Evolutionary conservation across 2,113 vertebrate genomes (phyloP).

Genomic region (Melanotaenia duboulayi): DNA sequence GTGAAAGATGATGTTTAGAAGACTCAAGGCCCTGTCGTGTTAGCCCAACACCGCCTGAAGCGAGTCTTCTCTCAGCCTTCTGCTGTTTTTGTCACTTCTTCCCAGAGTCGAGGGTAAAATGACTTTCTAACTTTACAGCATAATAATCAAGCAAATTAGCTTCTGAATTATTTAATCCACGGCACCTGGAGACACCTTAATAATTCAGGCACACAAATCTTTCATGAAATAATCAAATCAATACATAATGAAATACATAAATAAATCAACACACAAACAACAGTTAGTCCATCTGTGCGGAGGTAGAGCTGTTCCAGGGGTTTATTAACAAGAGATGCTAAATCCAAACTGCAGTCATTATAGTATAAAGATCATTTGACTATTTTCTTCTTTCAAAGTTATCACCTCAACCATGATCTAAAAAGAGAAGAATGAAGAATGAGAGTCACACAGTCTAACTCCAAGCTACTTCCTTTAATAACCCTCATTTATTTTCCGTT

Average conservation of each 20-base stretch:
- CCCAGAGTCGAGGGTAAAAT: constrained; percentile 78
- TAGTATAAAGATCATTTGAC: background rate
- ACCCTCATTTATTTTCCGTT: background rate
- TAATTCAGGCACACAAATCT: constrained; percentile 94
- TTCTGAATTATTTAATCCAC: constrained; percentile 90
- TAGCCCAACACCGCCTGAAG: constrained; percentile 38
- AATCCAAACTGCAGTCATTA: constrained; percentile 6
- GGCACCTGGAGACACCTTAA: constrained; percentile 87
- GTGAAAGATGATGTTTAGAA: constrained; percentile 20
- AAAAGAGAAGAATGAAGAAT: background rate
- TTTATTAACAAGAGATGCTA: constrained; percentile 20
- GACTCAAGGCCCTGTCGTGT: constrained; percentile 19
- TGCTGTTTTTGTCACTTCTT: constrained; percentile 40
- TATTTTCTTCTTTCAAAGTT: constrained; percentile 5
- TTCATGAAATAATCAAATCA: constrained; percentile 98
- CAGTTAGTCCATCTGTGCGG: constrained; percentile 63
- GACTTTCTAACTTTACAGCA: constrained; percentile 86
- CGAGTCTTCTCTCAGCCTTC: constrained; percentile 24
- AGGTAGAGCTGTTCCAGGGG: constrained; percentile 50
- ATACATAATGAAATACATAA: constrained; percentile 98
- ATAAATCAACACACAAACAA: constrained; percentile 95
- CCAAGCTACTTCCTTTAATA: background rate
- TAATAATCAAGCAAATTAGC: constrained; percentile 94
- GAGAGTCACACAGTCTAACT: background rate
- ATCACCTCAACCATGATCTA: background rate